Evolutionary conservation across 1,140 invertebrate genomes (phyloP), one percentile per base, ranked within the genome.

Genomic region (Neodiprion pinetum): DNA sequence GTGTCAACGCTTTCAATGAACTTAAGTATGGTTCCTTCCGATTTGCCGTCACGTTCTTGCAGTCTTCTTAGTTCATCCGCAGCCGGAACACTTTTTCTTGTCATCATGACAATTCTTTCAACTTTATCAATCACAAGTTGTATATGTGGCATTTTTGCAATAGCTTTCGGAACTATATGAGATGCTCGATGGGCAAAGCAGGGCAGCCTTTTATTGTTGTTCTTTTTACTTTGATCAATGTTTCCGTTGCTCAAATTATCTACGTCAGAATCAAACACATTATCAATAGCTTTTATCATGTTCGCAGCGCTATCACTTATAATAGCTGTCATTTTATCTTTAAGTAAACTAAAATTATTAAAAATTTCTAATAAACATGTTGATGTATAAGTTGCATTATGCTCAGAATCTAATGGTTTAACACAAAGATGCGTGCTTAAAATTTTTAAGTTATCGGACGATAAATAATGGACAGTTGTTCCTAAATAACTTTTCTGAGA

Each of bases 221-320:
- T 9, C 53, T 11, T 53, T 53, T 10, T 53, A 14, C n/a, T n/a
- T 10, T n/a, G 50, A 53, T 21, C 17, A 21, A 21, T 21, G 17
- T 21, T 21, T 21, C 17, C 17, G 17, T 21, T 21, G 17, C 0
- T 21, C 17, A 21, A 21, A 21, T 21, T 21, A 21, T 21, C 17
- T 21, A 21, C 49, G 7, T 21, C 7, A 14, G 28, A 17, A 53
- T 82, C 84, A 81, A 88, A 86, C 61, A 77, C 82, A n/a, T 85
- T 23, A 71, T 85, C 80, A 11, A 87, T 77, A 68, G 83, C 83
- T 75, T 83, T 85, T 9, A 81, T 78, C 75, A 87, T 85, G 77
- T 86, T 87, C 12, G 83, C 80, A 23, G 77, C 81, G 77, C 86
- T 86, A 79, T 87, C 84, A 8, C 84, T 85, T 23, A 84, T 82